phyloP scores from a whole-genome alignment of 2,888 invertebrate species.

The Drosophila paucipuncta region DNA sequence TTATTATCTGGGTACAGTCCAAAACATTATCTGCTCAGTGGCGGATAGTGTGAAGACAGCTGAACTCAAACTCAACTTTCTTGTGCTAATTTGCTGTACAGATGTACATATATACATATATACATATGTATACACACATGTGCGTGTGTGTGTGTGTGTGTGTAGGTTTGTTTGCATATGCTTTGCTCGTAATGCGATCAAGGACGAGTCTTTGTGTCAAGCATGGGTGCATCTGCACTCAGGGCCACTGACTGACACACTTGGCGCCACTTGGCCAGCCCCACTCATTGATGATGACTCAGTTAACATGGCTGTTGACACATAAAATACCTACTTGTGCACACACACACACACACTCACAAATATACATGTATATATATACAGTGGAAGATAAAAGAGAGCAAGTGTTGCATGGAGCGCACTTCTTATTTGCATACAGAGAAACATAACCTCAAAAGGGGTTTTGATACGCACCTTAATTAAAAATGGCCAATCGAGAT shows the following conservation, averaged over 20 bases:
- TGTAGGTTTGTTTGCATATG: conserved; percentile 4
- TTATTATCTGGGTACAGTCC: neutral
- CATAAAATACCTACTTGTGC: conserved; percentile 47
- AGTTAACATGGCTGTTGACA: conserved; percentile 57
- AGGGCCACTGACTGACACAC: conserved; percentile 55
- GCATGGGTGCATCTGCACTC: conserved; percentile 13
- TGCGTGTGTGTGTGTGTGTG: neutral
- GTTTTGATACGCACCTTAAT: conserved; percentile 80
- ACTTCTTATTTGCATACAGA: conserved; percentile 24
- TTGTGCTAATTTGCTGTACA: neutral
- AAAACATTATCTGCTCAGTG: conserved; percentile 11
- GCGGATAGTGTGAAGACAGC: neutral
- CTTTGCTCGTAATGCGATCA: conserved; percentile 51
- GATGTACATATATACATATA: neutral
- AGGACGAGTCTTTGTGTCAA: conserved; percentile 37
- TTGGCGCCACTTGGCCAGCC: conserved; percentile 43
- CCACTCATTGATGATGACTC: conserved; percentile 48
- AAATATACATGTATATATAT: neutral
- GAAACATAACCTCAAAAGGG: conserved; percentile 23
- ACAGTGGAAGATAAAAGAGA: neutral
- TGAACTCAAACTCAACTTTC: neutral
- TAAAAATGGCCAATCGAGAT: conserved; percentile 84
- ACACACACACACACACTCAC: conserved; percentile 5
- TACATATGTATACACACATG: neutral
- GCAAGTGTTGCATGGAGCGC: conserved; percentile 4